These are phyloP conservation scores for Melanostigma gelatinosum DNA, from an alignment of 2,113 vertebrate genomes.

Conservation along the genomic window DNA sequence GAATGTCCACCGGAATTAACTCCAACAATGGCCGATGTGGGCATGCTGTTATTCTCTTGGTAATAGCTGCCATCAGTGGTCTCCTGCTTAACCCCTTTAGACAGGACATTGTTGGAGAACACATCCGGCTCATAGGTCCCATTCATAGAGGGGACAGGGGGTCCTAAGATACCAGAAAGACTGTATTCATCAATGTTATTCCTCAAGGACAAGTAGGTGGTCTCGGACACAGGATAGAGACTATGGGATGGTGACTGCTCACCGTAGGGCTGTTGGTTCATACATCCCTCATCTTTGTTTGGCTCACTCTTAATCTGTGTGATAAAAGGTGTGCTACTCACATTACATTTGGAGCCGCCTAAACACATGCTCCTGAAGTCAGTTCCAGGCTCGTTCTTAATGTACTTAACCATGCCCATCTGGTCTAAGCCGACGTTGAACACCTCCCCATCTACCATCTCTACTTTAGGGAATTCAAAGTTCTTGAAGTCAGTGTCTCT, in stretches of 20 bases:
- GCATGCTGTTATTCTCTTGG: slow-evolving; percentile 89
- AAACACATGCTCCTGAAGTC: slow-evolving; percentile 92
- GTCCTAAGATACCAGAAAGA: slow-evolving; percentile 97
- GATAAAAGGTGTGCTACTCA: slow-evolving; percentile 85
- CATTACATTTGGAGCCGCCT: slow-evolving; percentile 86
- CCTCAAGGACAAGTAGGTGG: slow-evolving; percentile 96
- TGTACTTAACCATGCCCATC: slow-evolving; percentile 93
- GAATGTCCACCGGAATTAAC: slow-evolving; percentile 99
- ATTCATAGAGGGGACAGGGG: slow-evolving; percentile 92
- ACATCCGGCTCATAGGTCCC: slow-evolving; percentile 89
- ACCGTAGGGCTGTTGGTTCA: slow-evolving; percentile 87
- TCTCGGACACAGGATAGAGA: slow-evolving; percentile 93
- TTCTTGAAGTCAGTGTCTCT: slow-evolving; percentile 88
- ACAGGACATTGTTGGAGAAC: slow-evolving; percentile 89
- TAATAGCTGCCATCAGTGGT: slow-evolving; percentile 93
- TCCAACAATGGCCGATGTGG: slow-evolving; percentile 95
- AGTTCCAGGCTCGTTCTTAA: slow-evolving; percentile 94
- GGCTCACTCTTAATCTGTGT: slow-evolving; percentile 94
- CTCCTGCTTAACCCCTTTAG: slow-evolving; percentile 97
- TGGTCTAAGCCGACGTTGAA: slow-evolving; percentile 87
- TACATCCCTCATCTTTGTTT: slow-evolving; percentile 91
- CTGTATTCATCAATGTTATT: slow-evolving; percentile 98
- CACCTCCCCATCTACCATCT: slow-evolving; percentile 89
- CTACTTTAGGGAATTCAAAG: slow-evolving; percentile 92
- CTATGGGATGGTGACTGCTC: slow-evolving; percentile 88